Evolutionary conservation across 2,888 invertebrate species (phyloP).

Genomic region (Galerucella pusilla): DNA sequence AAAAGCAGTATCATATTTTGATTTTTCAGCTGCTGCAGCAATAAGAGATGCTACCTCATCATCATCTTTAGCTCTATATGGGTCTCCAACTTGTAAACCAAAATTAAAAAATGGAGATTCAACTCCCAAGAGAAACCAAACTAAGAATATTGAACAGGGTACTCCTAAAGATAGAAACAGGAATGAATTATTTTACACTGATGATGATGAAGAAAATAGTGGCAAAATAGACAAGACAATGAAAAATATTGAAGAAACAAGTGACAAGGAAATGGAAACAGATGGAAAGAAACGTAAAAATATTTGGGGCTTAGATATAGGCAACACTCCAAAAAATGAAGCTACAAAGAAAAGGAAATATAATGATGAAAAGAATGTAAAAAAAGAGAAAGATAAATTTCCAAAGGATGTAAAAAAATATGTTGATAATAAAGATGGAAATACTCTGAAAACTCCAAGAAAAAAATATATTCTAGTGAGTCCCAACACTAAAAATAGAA

Average conservation of each 20-base stretch:
- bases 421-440: constrained; percentile 61
- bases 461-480: constrained; percentile 48
- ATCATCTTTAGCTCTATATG: constrained; percentile 39
- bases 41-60: constrained; percentile 62
- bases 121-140: constrained; percentile 32
- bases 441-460: constrained; percentile 26
- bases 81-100: constrained; percentile 50
- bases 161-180: constrained; percentile 47
- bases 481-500: neutral
- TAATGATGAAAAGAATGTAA: constrained; percentile 59
- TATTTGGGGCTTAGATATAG: constrained; percentile 29
- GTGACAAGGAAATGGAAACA: constrained; percentile 43
- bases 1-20: too few species aligned
- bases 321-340: constrained; percentile 54
- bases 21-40: constrained; percentile 66
- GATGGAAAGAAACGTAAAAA: constrained; percentile 47
- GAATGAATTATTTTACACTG: constrained; percentile 52
- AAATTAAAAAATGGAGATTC: constrained; percentile 46
- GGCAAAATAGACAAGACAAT: constrained; percentile 55
- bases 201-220: constrained; percentile 54
- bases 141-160: constrained; percentile 28
- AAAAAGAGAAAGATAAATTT: neutral
- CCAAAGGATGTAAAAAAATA: neutral
- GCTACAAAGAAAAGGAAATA: constrained; percentile 50
- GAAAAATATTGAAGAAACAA: constrained; percentile 46